Base-by-base conservation (phyloP, 2,113 vertebrate species). In the Salminus brasiliensis region DNA sequence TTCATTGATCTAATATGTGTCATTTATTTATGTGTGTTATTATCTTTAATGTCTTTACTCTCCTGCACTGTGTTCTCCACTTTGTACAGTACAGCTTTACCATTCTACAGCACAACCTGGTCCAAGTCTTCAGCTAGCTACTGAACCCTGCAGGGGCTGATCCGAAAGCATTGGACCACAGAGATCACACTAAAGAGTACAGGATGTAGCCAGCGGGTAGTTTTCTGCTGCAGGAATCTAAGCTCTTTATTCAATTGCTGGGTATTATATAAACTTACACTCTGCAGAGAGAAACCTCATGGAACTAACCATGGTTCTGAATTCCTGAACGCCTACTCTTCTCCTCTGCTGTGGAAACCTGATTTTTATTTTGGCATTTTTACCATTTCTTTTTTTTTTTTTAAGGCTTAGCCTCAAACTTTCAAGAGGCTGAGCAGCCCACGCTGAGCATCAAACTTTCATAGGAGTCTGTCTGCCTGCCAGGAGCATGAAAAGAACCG, bases 231-330 rank as follows among this genome's bases (percentile, higher is more conserved):
- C 9, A n/a, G 52, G 49, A 18, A 59, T 12, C 23, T 15, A 29
- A 59, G 55, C 27, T 29, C 57, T 60, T 60, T 16, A 18, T 9
- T 63, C 30, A 21, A 11, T 16, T 63, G 13, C 4, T n/a, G 21
- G 21, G 5, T 21, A 9, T 63, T 63, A 21, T 39, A 60, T 36
- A 74, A 43, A 1, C 39, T 62, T 15, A 15, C 18, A 1, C 8
- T 4, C 32, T 49, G 29, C 30, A 13, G 0, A 29, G 36, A 9
- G 11, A n/a, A 5, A 5, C 6, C 41, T 25, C 13, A 27, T 66
- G 74, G 74, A 55, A 29, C 83, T 84, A 34, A 78, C 75, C 83
- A 72, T 66, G 78, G 82, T 63, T 52, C 82, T 84, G 82, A 84
- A 81, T 29, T 41, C n/a, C 7, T 11, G 21, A 68, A n/a, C 21